phyloP scores from a whole-genome alignment of 1,140 invertebrate genomes.

The Papilio helenus region DNA sequence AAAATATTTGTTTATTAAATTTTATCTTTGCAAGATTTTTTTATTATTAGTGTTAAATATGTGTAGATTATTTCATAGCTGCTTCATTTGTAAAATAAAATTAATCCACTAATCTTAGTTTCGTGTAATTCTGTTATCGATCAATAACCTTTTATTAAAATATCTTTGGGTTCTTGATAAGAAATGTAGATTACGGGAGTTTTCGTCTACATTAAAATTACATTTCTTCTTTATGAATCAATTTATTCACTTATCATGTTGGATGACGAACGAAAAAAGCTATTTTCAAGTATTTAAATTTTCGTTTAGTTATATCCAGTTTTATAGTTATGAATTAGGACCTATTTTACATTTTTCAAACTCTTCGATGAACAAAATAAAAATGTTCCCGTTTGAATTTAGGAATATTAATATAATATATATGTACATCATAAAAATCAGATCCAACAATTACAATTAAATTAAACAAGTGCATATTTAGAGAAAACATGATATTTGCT shows the following conservation, averaged over 20 bases:
- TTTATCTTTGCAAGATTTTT: neutral
- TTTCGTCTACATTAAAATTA: constrained; percentile 8
- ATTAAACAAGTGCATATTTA: too few relatives aligned
- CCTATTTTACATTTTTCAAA: too few relatives aligned
- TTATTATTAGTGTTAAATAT: neutral
- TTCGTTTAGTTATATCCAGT: too few relatives aligned
- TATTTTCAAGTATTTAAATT: too few relatives aligned
- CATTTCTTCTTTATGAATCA: neutral
- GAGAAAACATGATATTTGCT: too few relatives aligned
- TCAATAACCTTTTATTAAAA: constrained; percentile 26
- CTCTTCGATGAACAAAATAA: too few relatives aligned
- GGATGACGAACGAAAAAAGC: neutral
- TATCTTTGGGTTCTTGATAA: neutral
- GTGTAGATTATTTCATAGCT: neutral
- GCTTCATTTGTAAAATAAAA: neutral
- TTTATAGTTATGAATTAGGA: too few relatives aligned
- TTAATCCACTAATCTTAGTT: neutral
- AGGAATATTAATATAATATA: too few relatives aligned
- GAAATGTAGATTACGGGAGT: constrained; percentile 7
- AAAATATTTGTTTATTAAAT: neutral
- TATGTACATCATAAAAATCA: too few relatives aligned
- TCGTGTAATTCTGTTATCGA: constrained; percentile 19
- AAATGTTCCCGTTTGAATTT: too few relatives aligned
- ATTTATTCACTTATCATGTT: neutral
- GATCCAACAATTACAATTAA: too few relatives aligned